These are phyloP conservation scores for Parnassius mnemosyne DNA, from an alignment of 2,888 invertebrate genomes.

Conservation along the genomic window DNA sequence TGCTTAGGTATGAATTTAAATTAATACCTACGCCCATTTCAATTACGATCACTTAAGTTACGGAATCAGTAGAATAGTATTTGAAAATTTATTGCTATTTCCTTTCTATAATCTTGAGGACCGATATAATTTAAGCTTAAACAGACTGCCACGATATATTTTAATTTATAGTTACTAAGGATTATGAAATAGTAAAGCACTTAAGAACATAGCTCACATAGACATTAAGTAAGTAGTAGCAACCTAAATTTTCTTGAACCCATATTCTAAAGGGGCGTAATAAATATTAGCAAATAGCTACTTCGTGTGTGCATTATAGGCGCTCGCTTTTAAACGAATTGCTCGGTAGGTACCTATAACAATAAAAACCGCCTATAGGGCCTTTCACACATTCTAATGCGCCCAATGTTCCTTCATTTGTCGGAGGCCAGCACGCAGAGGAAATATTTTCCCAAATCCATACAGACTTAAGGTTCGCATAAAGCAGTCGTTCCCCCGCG, in stretches of 20 bases:
- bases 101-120: not conserved
- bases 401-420: conserved; percentile 77
- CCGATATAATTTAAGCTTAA: not conserved
- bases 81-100: conserved; percentile 6
- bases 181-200: conserved; percentile 1
- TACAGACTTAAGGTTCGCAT: conserved; percentile 81
- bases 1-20: conserved; percentile 59
- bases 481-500: conserved; percentile 79
- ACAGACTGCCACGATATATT: not conserved
- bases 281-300: conserved; percentile 74
- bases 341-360: conserved; percentile 69
- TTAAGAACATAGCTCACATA: conserved; percentile 26
- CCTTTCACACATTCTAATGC: conserved; percentile 79
- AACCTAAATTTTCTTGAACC: conserved; percentile 50
- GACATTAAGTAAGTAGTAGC: conserved; percentile 39
- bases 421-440: conserved; percentile 75
- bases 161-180: too few relatives aligned
- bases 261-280: conserved; percentile 38
- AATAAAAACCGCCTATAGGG: conserved; percentile 74
- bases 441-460: conserved; percentile 81
- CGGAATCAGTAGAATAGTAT: not conserved
- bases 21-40: conserved; percentile 60
- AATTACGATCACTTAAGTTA: conserved; percentile 43
- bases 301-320: conserved; percentile 69
- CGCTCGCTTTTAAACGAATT: conserved; percentile 80